These are phyloP conservation scores for Zelostemma sp. DNA, from an alignment of 1,140 invertebrate genomes.

Conservation along the genomic window DNA sequence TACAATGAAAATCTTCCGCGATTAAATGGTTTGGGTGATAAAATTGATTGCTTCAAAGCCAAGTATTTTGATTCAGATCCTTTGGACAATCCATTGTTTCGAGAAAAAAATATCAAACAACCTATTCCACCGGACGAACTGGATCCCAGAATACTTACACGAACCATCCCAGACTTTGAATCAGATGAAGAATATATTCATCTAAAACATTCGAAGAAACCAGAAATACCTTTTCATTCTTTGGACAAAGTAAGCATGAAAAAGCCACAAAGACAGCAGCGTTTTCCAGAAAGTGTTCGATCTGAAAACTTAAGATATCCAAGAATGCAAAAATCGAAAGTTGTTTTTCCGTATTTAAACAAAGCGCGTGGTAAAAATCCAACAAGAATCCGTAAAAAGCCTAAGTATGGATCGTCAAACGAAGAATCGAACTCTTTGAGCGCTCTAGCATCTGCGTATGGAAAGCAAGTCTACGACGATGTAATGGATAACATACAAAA, in stretches of 20 bases:
- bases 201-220: conserved; percentile 48
- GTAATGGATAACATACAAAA: conserved; percentile 66
- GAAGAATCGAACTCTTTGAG: not conserved
- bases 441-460: conserved; percentile 27
- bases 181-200: conserved; percentile 43
- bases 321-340: no score
- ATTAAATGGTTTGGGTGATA: conserved; percentile 75
- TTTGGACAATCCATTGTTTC: conserved; percentile 81
- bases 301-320: conserved; percentile 6
- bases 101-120: conserved; percentile 67
- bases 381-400: not conserved
- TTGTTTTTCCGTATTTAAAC: no score
- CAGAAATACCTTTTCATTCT: conserved; percentile 34
- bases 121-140: conserved; percentile 52
- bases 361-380: conserved; percentile 7
- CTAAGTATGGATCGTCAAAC: no score
- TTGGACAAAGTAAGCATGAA: no score
- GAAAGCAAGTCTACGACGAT: conserved; percentile 62
- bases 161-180: conserved; percentile 21
- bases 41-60: conserved; percentile 80
- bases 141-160: conserved; percentile 43
- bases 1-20: conserved; percentile 58
- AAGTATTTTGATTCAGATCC: conserved; percentile 82
- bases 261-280: not conserved
- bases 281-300: no score